Percentiles rank a stretch among this genome's conserved stretches.
phyloP scores from a whole-genome alignment of 1,140 invertebrate species.

The Dolichoris vasculosae region DNA sequence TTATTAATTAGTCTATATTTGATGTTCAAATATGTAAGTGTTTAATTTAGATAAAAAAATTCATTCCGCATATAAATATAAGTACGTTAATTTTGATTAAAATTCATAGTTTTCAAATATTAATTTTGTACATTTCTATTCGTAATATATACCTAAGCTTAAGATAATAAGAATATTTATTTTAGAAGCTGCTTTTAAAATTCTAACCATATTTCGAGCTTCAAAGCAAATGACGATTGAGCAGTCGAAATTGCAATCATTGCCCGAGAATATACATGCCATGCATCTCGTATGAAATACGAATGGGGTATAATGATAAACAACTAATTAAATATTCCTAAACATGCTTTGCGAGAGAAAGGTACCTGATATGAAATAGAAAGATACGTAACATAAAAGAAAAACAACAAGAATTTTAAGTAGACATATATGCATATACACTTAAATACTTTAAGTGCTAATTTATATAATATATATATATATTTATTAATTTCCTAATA shows the following conservation, averaged over 20 bases:
- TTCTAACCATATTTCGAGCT: not conserved
- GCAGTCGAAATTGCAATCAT: conserved; percentile 1
- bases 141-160: no score
- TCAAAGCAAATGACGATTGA: not conserved
- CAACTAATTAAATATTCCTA: conserved; percentile 32
- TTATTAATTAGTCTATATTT: no score
- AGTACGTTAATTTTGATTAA: no score
- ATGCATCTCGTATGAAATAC: not conserved
- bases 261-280: not conserved
- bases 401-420: not conserved
- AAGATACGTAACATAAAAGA: not conserved
- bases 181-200: not conserved
- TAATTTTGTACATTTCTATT: no score
- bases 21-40: no score
- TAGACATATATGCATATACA: not conserved
- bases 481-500: not conserved
- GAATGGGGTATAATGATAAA: not conserved
- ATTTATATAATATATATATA: not conserved
- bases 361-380: not conserved
- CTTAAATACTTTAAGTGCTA: no score
- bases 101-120: no score
- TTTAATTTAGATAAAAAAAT: no score
- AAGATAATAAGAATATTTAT: not conserved
- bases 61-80: no score
- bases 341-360: not conserved